phyloP scores from a whole-genome alignment of 2,888 invertebrate genomes.

The Bellardia pandia region DNA sequence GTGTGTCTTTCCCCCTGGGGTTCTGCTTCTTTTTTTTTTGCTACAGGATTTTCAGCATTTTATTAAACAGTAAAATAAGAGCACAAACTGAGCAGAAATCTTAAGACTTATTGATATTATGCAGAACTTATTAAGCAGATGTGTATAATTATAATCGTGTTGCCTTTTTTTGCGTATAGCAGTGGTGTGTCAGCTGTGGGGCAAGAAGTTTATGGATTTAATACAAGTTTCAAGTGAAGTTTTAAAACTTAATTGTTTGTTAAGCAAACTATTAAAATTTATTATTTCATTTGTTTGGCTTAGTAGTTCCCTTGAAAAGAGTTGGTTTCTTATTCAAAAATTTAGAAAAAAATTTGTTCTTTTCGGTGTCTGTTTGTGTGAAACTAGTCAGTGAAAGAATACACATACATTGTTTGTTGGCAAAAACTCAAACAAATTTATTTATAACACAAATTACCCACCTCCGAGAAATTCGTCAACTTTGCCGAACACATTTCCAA shows the following conservation, averaged over 20 bases:
- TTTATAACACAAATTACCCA: neutral
- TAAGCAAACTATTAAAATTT: no score
- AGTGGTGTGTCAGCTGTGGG: neutral
- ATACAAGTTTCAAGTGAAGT: no score
- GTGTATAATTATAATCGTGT: slow-evolving; percentile 45
- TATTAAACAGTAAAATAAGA: slow-evolving; percentile 45
- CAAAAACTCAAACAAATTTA: no score
- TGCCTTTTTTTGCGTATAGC: slow-evolving; percentile 1
- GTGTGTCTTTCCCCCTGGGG: slow-evolving; percentile 38
- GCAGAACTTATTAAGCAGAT: slow-evolving; percentile 63
- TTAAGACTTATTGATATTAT: slow-evolving; percentile 45
- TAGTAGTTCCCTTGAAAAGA: no score
- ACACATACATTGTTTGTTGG: neutral
- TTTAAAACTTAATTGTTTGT: no score
- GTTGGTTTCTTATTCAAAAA: no score
- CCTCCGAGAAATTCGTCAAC: slow-evolving; percentile 20
- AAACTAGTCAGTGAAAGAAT: neutral
- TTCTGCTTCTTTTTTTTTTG: slow-evolving; percentile 12
- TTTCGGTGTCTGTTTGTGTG: no score
- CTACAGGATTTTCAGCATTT: slow-evolving; percentile 48
- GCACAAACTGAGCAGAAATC: slow-evolving; percentile 43
- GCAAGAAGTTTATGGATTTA: neutral
- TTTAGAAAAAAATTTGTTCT: no score
- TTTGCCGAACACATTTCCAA: neutral
- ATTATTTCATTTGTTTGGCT: no score